Evolutionary conservation across 2,113 vertebrate species (phyloP), one percentile per base, ranked within the genome.

Genomic region (Hymenochirus boettgeri): DNA sequence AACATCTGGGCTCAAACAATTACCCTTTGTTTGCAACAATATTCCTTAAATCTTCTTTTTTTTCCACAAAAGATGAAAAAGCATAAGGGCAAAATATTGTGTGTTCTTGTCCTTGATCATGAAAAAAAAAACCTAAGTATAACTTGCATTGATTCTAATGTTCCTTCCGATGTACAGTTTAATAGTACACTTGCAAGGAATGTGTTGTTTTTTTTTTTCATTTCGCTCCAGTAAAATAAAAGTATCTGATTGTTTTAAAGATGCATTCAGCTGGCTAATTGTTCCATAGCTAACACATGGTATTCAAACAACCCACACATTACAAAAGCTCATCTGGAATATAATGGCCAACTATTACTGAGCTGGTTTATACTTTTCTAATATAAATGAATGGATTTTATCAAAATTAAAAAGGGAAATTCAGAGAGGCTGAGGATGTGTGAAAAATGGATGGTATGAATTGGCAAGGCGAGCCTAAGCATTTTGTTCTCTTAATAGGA

Each of bases 1-100:
- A 99, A 99, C 96, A 99, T 99, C 96, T 99, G 96, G 96, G 95
- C 92, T 96, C 93, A 95, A 97, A 99, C 95, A 98, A 99, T 99
- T 96, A 98, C 93, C 96, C 95, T 96, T 98, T 99, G 96, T 99
- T 94, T 97, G 93, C 88, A 89, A 91, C 91, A 91, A 89, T 91
- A 90, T 91, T 91, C 88, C 85, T 90, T 89, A 89, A 89, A 88
- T 89, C 87, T 89, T 86, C 76, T 77, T 77, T 77, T 79, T 64
- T 64, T 46, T 24, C 19, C 7, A 22, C 21, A 79, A 83, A 85
- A 84, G 50, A 62, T 58, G 47, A 80, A 74, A 80, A 84, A 86
- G 81, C 76, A 77, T 82, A 86, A 83, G 81, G 84, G 82, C 79
- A 79, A 77, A 76, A 80, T 76, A 83, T 82, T 82, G 85, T 23